Evolutionary conservation across 2,113 vertebrate species (phyloP), one percentile per base, ranked within the genome.

Genomic region (Columbina picui): DNA sequence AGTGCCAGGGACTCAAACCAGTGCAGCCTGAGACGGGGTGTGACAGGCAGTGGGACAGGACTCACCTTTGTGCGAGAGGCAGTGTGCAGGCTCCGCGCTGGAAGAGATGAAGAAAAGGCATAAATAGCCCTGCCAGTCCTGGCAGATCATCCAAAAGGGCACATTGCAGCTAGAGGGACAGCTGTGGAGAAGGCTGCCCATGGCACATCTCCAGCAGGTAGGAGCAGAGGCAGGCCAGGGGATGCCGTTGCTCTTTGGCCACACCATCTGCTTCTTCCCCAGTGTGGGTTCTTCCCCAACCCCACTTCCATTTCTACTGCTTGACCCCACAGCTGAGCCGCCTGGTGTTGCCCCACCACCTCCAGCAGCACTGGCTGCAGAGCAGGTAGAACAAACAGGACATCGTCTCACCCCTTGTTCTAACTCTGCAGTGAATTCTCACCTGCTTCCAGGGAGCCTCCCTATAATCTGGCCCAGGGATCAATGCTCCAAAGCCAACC

Each of bases 61-160:
- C 98, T 98, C 96, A 98, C 98, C 98, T 97, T 93, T 95, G n/a
- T 89, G 95, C 2, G 36, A 57, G 3, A 61, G 69, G 22, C 89
- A 88, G 55, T 6, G 36, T 79, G 96, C 97, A 55, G 89, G 87
- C 73, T 97, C 94, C 34, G 92, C 8, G 3, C 98, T 98, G 89
- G 32, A 87, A 97, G 79, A 30, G 39, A 91, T 95, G 74, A 92
- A 86, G 68, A 86, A 68, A 74, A 70, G 41, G 20, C 8, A 5
- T 73, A 78, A 96, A 12, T 57, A 71, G 75, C 10, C 21, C 45
- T 67, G 52, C 13, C 30, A 71, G 22, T 55, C 23, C 21, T 25
- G 34, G 78, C 45, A 87, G 27, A 50, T 50, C 0, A 0, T 34
- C 64, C 38, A 26, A 59, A 91, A 53, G 13, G 47, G 25, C 61